These are phyloP conservation scores for Peromyscus melanophrys DNA, from an alignment of 2,797 vertebrate species.

Conservation along the genomic window DNA sequence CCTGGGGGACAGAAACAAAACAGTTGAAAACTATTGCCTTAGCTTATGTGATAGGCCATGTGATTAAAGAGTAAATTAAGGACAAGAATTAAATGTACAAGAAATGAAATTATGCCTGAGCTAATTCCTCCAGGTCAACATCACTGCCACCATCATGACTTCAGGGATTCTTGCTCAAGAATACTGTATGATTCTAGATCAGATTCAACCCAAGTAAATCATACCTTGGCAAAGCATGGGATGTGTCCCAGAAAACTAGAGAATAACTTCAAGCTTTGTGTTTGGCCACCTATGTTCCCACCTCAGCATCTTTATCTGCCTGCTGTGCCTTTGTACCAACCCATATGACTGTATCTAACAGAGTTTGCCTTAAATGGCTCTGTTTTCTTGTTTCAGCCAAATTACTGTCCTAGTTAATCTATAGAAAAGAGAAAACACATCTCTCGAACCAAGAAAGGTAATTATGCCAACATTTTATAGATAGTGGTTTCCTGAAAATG, in stretches of 20 bases:
- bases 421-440: not conserved
- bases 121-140: not conserved
- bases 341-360: not conserved
- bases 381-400: not conserved
- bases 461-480: not conserved
- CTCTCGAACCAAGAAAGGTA: not conserved
- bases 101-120: slow-evolving; percentile 1
- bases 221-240: not conserved
- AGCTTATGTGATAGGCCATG: not conserved
- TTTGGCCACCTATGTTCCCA: no score
- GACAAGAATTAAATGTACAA: not conserved
- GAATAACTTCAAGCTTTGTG: not conserved
- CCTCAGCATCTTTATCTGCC: not conserved
- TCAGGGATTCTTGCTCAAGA: not conserved
- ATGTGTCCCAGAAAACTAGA: not conserved
- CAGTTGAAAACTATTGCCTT: not conserved
- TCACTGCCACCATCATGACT: not conserved
- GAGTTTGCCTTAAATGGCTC: not conserved
- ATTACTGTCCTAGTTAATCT: not conserved
- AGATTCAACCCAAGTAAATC: not conserved
- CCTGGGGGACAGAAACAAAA: not conserved
- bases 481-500: not conserved
- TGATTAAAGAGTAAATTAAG: not conserved
- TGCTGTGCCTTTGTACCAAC: not conserved
- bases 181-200: not conserved